Evolutionary conservation across 2,797 vertebrate genomes (phyloP).

Genomic region (Manis javanica): DNA sequence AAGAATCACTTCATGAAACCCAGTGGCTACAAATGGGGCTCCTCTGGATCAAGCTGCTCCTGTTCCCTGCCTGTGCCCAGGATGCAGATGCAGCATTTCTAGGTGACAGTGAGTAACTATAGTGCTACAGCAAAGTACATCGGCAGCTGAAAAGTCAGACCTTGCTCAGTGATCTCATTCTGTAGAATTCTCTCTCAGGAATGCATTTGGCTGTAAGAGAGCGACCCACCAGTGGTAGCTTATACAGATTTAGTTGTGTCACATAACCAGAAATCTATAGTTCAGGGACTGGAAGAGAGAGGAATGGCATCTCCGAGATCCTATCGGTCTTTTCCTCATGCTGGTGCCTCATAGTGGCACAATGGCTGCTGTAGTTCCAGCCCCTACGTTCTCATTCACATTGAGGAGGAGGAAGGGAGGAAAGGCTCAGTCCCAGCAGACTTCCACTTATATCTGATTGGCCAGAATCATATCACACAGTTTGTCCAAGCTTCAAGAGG

Average conservation of each 20-base stretch:
- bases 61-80: background rate
- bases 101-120: background rate
- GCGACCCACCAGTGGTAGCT: background rate
- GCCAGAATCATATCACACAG: background rate
- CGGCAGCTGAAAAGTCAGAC: background rate
- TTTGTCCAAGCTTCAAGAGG: background rate
- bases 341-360: background rate
- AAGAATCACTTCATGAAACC: background rate
- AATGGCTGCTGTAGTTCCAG: background rate
- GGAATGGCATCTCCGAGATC: background rate
- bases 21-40: background rate
- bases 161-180: background rate
- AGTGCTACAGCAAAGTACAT: background rate
- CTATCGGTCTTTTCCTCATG: background rate
- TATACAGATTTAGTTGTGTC: slow-evolving; percentile 12
- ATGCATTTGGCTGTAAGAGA: background rate
- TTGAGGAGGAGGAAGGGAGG: background rate
- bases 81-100: background rate
- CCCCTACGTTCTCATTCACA: background rate
- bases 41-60: background rate
- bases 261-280: background rate
- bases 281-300: background rate
- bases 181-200: background rate
- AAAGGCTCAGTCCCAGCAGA: background rate
- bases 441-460: background rate